A percentile compares a stretch with the other conserved stretches of the same genome.
Conservation (phyloP, 2,797 vertebrate genomes). For the Premnoplex brunnescens region DNA sequence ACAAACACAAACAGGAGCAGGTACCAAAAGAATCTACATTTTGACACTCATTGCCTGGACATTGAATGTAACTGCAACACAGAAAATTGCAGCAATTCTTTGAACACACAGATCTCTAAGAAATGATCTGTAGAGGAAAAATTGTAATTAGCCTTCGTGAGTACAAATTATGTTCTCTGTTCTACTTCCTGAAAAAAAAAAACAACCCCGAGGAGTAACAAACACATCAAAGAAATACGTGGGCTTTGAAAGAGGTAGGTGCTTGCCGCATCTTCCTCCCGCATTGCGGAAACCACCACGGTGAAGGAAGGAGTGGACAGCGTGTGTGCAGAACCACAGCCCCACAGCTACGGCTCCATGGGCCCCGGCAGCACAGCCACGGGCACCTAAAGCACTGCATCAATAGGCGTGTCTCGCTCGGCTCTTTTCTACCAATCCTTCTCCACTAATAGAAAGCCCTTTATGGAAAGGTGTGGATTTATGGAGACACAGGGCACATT, state of each 20-base stretch:
- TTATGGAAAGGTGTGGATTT: not conserved
- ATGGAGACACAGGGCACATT: not conserved
- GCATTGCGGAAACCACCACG: slow-evolving; percentile 1
- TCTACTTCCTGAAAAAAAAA: not conserved
- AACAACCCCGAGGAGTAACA: not conserved
- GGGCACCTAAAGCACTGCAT: not conserved
- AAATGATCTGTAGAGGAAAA: not conserved
- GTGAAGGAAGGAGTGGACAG: not conserved
- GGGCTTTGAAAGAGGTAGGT: slow-evolving; percentile 25
- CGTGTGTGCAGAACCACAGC: not conserved
- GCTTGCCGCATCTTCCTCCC: slow-evolving; percentile 39
- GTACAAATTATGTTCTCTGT: not conserved
- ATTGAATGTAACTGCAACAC: fast-evolving
- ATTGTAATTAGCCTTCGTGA: not conserved
- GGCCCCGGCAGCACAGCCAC: not conserved
- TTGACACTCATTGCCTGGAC: not conserved
- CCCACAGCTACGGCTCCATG: not conserved
- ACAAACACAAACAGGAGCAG: not conserved
- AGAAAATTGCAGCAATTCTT: not conserved
- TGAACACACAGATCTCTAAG: not conserved
- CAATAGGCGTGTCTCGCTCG: not conserved
- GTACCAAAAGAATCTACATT: not conserved
- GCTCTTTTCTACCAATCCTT: not conserved
- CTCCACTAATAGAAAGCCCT: not conserved
- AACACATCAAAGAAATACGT: slow-evolving; percentile 29